These are phyloP conservation scores for Erythrocercus mccallii DNA, from an alignment of 2,113 vertebrate genomes.

Conservation along the genomic window DNA sequence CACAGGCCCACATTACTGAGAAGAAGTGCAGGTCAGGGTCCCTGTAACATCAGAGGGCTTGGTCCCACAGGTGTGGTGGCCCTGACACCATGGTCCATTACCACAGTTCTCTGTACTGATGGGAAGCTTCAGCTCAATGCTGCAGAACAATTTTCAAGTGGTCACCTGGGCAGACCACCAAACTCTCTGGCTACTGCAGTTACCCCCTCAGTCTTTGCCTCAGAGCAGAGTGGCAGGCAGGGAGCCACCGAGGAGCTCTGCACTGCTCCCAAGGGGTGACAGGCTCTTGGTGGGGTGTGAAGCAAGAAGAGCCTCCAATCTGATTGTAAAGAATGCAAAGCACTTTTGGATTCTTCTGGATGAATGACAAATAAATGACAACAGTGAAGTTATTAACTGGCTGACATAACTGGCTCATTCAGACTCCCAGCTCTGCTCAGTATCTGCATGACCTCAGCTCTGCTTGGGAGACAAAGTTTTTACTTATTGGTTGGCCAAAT, in stretches of 20 bases:
- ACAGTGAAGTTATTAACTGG: slow-evolving; percentile 58
- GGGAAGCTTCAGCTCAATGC: background rate
- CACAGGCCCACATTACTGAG: background rate
- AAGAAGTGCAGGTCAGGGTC: background rate
- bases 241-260: background rate
- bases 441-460: slow-evolving; percentile 57
- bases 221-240: accelerated
- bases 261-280: background rate
- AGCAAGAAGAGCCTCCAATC: background rate
- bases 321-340: slow-evolving; percentile 49
- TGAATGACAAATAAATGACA: slow-evolving; percentile 68
- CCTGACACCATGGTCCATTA: accelerated
- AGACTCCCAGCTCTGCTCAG: slow-evolving; percentile 21
- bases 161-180: background rate
- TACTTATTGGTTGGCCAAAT: slow-evolving; percentile 47
- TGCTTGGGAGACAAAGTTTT: slow-evolving; percentile 54
- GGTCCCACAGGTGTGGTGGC: background rate
- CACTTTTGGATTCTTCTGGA: slow-evolving; percentile 64
- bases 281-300: background rate
- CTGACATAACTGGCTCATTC: slow-evolving; percentile 59
- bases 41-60: background rate
- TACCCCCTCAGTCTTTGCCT: accelerated
- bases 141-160: background rate
- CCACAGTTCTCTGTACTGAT: background rate
- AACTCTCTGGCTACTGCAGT: background rate